Percentiles rank a stretch among this genome's conserved stretches.
Evolutionary conservation across 2,113 vertebrate genomes (phyloP).

Genomic region (Cynocephalus volans): DNA sequence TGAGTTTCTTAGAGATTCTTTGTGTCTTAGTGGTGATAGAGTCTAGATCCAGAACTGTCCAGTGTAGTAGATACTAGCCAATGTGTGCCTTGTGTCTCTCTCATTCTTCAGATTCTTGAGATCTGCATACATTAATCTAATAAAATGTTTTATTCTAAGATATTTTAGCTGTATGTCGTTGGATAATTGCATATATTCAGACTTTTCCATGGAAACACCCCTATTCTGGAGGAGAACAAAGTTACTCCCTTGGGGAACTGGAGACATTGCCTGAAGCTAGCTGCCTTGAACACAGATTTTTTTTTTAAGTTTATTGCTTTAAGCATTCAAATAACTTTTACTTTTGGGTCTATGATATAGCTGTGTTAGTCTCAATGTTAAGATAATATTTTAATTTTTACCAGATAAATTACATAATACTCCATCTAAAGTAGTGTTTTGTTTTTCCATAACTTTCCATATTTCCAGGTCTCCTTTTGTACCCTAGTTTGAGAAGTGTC

Average conservation of each 20-base stretch:
- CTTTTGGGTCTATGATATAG: not conserved
- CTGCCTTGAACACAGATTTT: not conserved
- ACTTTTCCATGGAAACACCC: not conserved
- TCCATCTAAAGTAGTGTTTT: not conserved
- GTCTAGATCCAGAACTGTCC: not conserved
- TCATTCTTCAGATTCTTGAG: not conserved
- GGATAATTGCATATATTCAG: not conserved
- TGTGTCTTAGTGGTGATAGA: not conserved
- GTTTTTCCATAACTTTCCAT: not conserved
- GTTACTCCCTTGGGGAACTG: not conserved
- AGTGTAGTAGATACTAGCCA: not conserved
- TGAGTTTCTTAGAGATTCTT: not conserved
- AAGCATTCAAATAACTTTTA: not conserved
- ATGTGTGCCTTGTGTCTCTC: not conserved
- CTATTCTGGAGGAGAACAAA: not conserved
- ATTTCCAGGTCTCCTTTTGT: not conserved
- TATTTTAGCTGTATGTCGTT: not conserved
- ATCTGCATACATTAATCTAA: not conserved
- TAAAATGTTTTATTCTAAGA: not conserved
- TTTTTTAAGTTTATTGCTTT: slow-evolving; percentile 26
- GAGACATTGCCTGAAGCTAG: not conserved
- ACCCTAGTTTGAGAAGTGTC: not conserved
- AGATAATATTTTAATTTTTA: slow-evolving; percentile 23
- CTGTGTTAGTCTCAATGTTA: not conserved
- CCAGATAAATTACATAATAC: not conserved